These are phyloP conservation scores for Riptortus pedestris DNA, from an alignment of 1,140 invertebrate genomes.

Conservation along the genomic window DNA sequence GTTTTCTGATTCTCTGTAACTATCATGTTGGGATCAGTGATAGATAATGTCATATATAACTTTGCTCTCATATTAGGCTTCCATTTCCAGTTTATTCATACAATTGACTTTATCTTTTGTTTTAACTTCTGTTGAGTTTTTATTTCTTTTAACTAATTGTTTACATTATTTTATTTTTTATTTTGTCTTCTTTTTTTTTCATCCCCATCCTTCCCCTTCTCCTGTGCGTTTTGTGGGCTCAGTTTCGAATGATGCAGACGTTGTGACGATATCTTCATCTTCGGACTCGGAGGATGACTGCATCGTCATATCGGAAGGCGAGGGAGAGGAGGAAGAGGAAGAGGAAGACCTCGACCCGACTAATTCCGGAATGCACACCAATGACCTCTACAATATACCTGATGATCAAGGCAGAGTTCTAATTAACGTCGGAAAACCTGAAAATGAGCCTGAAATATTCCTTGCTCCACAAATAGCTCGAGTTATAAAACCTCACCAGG, in stretches of 20 bases:
- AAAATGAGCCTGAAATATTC: slow-evolving; percentile 85
- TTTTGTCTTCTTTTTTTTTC: slow-evolving; percentile 16
- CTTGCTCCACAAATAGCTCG: slow-evolving; percentile 84
- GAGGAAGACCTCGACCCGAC: slow-evolving; percentile 52
- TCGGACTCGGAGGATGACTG: slow-evolving; percentile 63
- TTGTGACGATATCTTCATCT: slow-evolving; percentile 53
- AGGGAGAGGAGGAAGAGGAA: slow-evolving; percentile 41
- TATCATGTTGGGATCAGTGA: too few species aligned
- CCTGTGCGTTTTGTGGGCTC: slow-evolving; percentile 1
- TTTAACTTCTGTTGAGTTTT: not conserved
- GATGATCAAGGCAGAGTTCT: slow-evolving; percentile 86
- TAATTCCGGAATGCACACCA: slow-evolving; percentile 68
- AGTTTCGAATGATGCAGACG: slow-evolving; percentile 34
- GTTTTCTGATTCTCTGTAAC: too few species aligned
- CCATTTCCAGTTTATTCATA: too few species aligned
- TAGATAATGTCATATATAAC: too few species aligned
- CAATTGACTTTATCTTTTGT: too few species aligned
- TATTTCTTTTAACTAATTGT: slow-evolving; percentile 31
- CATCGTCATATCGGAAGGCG: slow-evolving; percentile 58
- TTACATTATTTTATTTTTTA: slow-evolving; percentile 29
- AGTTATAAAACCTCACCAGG: slow-evolving; percentile 90
- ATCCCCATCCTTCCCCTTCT: slow-evolving; percentile 31
- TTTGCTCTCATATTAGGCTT: too few species aligned
- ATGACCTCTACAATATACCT: slow-evolving; percentile 83
- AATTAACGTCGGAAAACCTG: slow-evolving; percentile 91